A percentile compares a stretch with the other conserved stretches of the same genome.
Conservation (phyloP, 1,140 invertebrate species). For the Cydia splendana region DNA sequence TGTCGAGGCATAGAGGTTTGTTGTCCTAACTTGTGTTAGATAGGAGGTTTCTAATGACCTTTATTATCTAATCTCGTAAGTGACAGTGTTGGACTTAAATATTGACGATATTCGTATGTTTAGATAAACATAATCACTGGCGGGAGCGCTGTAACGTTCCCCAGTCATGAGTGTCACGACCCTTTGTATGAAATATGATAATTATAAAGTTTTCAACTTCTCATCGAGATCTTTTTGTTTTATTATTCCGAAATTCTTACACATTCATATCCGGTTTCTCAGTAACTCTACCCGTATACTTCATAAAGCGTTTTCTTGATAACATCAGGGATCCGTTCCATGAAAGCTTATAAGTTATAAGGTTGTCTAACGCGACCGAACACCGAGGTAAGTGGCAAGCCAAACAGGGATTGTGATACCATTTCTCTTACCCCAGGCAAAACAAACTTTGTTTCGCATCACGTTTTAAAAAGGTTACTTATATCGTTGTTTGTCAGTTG, state of each 20-base stretch:
- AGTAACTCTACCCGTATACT: too few relatives aligned
- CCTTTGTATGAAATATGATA: neutral
- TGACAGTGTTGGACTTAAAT: neutral
- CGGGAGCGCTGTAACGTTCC: neutral
- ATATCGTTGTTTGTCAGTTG: too few relatives aligned
- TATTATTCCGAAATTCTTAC: neutral
- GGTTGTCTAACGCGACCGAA: too few relatives aligned
- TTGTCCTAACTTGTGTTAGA: neutral
- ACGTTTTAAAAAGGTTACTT: too few relatives aligned
- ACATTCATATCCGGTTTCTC: neutral
- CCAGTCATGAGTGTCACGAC: neutral
- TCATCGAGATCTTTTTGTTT: neutral
- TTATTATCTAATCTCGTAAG: conserved; percentile 8
- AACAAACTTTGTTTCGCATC: too few relatives aligned
- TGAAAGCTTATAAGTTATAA: too few relatives aligned
- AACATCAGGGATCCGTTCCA: too few relatives aligned
- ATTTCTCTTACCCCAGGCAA: too few relatives aligned
- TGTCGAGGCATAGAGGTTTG: neutral
- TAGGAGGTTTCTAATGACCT: neutral
- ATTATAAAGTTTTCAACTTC: neutral
- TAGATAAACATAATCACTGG: neutral
- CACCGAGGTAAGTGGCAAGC: too few relatives aligned
- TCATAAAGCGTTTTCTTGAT: too few relatives aligned
- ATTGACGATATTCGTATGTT: neutral
- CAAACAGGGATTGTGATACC: too few relatives aligned